Base-by-base conservation (phyloP, 2,113 vertebrate species). In the Mobula hypostoma region DNA sequence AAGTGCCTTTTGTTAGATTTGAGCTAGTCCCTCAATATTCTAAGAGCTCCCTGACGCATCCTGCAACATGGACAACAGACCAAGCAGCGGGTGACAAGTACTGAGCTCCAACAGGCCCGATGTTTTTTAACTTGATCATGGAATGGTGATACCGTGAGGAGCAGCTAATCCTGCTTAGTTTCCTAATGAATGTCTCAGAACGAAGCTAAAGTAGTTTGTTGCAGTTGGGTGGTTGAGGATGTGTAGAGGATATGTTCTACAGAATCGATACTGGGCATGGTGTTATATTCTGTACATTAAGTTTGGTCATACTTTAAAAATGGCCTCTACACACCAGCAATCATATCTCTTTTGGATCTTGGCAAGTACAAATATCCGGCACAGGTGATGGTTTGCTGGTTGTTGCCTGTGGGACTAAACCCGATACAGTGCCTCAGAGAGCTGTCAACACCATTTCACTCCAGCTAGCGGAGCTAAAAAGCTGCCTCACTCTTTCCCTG, bases 161-260 rank as follows among this genome's bases (percentile, higher is more conserved):
- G 0, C 58, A 29, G 5, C 19, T 40, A 70, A 91, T 40, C 2
- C 15, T 36, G 66, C 15, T 9, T 21, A 4, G 24, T 72, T 40
- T 74, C 36, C 32, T 74, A 27, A 40, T 14, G 7, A 68, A 2
- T 93, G 90, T 24, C 68, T 68, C 36, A 7, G 36, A 68, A 40
- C 27, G 0, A 19, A 36, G 12, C 8, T 48, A 32, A 74, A 72
- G 19, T 66, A 61, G 15, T 66, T 66, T 32, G 61, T 90, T 5
- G 58, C 19, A 9, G 11, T 88, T 92, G 32, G n/a, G 68, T 32
- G 88, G 15, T 70, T 92, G 61, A 14, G n/a, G 85, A 32, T 40
- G 90, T 74, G 68, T 74, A 48, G 90, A 93, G 90, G 90, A 93
- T 48, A 48, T 48, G 17, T 93, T 93, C 19, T 48, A 19, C 68